phyloP scores from a whole-genome alignment of 2,113 vertebrate species.

The Passer domesticus region DNA sequence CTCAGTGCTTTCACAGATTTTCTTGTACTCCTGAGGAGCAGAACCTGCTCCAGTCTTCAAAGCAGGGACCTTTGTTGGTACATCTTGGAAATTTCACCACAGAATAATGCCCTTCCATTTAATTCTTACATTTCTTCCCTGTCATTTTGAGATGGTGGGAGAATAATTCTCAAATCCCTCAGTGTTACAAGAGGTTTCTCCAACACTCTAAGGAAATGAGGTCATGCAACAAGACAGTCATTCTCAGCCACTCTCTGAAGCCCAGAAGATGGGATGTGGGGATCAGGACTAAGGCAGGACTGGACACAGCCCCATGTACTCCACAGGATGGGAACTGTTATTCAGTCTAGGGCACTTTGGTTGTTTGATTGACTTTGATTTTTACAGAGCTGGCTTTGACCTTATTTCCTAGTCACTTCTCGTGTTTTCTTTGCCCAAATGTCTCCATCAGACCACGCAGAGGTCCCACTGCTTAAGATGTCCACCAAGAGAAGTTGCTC shows the following conservation, averaged over 20 bases:
- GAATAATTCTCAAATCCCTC: not conserved
- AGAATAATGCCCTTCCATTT: not conserved
- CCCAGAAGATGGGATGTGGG: not conserved
- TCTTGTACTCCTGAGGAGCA: not conserved
- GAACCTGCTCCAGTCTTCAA: not conserved
- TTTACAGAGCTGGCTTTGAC: not conserved
- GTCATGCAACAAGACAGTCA: not conserved
- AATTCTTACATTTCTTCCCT: not conserved
- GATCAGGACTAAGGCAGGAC: not conserved
- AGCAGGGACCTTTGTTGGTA: not conserved
- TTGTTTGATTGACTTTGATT: not conserved
- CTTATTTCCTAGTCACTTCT: not conserved
- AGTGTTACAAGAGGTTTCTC: rapidly evolving
- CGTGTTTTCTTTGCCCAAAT: not conserved
- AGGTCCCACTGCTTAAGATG: not conserved
- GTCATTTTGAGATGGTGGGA: not conserved
- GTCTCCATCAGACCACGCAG: not conserved
- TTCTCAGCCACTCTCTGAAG: not conserved
- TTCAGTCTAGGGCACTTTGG: not conserved
- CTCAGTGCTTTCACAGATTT: not conserved
- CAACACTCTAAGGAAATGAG: not conserved
- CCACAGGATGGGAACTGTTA: rapidly evolving
- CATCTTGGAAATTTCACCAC: not conserved
- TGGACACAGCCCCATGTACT: not conserved
- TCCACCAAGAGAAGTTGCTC: not conserved